A percentile compares a stretch with the other conserved stretches of the same genome.
phyloP scores from a whole-genome alignment of 1,140 invertebrate species.

The Drosophila watanabei region DNA sequence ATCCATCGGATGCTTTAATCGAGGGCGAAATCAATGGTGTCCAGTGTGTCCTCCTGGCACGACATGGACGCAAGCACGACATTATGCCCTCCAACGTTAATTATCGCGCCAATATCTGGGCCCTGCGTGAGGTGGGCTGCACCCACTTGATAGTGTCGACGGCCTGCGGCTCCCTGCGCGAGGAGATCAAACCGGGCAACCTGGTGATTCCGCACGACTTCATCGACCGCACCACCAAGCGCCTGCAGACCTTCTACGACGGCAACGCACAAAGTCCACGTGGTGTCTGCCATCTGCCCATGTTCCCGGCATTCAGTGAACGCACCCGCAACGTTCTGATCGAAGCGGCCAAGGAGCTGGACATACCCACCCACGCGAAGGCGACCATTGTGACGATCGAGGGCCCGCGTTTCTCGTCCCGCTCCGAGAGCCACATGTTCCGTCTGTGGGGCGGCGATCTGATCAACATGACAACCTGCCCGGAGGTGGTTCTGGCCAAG shows the following conservation, averaged over 20 bases:
- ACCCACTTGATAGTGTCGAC: constrained; percentile 94
- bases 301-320: constrained; percentile 95
- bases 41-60: constrained; percentile 92
- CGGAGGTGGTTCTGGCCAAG: constrained; percentile 97
- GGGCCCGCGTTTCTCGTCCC: constrained; percentile 95
- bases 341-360: constrained; percentile 88
- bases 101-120: constrained; percentile 98
- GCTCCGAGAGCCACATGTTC: constrained; percentile 96
- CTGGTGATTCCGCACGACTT: constrained; percentile 97
- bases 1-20: constrained; percentile 93
- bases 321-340: constrained; percentile 90
- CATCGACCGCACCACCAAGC: constrained; percentile 93
- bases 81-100: constrained; percentile 93
- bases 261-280: constrained; percentile 87
- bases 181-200: constrained; percentile 95
- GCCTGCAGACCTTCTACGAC: constrained; percentile 96
- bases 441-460: constrained; percentile 95
- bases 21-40: constrained; percentile 90
- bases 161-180: constrained; percentile 92
- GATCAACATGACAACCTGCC: constrained; percentile 98
- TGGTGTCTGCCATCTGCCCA: constrained; percentile 97
- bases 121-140: constrained; percentile 94
- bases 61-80: constrained; percentile 95
- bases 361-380: constrained; percentile 87
- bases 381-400: constrained; percentile 97